Evolutionary conservation across 2,888 invertebrate genomes (phyloP).

Genomic region (Epinotia bilunana): DNA sequence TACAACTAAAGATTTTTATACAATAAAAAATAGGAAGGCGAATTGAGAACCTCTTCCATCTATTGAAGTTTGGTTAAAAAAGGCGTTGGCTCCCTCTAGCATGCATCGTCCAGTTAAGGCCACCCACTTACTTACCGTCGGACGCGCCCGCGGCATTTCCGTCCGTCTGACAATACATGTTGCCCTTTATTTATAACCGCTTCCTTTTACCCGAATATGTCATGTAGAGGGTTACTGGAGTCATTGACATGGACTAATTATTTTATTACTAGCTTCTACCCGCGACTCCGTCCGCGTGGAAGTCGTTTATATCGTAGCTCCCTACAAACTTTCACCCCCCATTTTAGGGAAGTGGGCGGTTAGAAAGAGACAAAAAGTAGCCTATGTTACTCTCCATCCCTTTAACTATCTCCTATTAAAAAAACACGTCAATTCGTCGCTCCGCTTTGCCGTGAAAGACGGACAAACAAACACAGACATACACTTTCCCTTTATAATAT

Average conservation of each 20-base stretch:
- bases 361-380: too few species aligned
- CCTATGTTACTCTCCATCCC: too few species aligned
- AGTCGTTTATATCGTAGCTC: too few species aligned
- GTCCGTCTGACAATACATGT: conserved; percentile 42
- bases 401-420: too few species aligned
- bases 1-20: not conserved
- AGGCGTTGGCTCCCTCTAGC: conserved; percentile 45
- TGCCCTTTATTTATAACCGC: conserved; percentile 42
- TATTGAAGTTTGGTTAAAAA: not conserved
- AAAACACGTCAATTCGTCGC: too few species aligned
- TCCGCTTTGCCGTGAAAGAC: too few species aligned
- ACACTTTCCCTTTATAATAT: too few species aligned
- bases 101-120: conserved; percentile 47
- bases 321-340: too few species aligned
- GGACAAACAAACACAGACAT: too few species aligned
- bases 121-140: conserved; percentile 48
- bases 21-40: not conserved
- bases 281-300: too few species aligned
- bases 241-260: not conserved
- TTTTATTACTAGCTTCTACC: too few species aligned
- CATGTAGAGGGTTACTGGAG: conserved; percentile 11
- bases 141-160: conserved; percentile 45
- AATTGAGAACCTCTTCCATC: not conserved
- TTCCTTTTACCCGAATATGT: conserved; percentile 41
- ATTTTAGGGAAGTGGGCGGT: too few species aligned